phyloP scores from a whole-genome alignment of 2,797 vertebrate species.

The Girardinus metallicus region DNA sequence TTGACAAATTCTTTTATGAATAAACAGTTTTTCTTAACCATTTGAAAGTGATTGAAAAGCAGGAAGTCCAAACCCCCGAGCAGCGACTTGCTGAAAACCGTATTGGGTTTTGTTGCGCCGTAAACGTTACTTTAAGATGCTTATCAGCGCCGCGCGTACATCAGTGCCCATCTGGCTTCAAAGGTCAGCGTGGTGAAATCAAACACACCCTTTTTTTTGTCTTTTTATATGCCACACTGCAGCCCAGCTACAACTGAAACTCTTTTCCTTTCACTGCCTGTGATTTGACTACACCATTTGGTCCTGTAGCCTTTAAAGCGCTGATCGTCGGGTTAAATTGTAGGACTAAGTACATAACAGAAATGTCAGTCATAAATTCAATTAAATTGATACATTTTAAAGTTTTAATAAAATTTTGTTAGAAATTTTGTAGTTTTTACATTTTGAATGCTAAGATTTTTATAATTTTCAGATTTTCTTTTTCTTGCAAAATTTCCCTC shows the following conservation, averaged over 20 bases:
- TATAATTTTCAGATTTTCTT: neutral
- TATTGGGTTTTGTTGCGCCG: neutral
- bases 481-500: neutral
- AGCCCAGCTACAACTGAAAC: neutral
- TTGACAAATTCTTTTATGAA: slow-evolving; percentile 47
- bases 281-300: neutral
- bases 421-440: neutral
- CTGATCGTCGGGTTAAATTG: neutral
- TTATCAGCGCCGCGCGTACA: neutral
- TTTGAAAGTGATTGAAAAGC: slow-evolving; percentile 9
- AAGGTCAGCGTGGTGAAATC: neutral
- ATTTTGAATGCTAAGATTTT: neutral
- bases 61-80: neutral
- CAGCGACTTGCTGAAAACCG: neutral
- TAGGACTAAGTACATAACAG: neutral
- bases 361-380: neutral
- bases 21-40: slow-evolving; percentile 47
- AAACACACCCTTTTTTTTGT: neutral
- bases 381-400: neutral
- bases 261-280: neutral
- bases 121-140: neutral
- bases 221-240: neutral
- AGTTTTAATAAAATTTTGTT: neutral
- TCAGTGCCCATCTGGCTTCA: neutral
- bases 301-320: neutral